Conservation (phyloP, 2,797 vertebrate species). For the Chiroxiphia lanceolata region DNA sequence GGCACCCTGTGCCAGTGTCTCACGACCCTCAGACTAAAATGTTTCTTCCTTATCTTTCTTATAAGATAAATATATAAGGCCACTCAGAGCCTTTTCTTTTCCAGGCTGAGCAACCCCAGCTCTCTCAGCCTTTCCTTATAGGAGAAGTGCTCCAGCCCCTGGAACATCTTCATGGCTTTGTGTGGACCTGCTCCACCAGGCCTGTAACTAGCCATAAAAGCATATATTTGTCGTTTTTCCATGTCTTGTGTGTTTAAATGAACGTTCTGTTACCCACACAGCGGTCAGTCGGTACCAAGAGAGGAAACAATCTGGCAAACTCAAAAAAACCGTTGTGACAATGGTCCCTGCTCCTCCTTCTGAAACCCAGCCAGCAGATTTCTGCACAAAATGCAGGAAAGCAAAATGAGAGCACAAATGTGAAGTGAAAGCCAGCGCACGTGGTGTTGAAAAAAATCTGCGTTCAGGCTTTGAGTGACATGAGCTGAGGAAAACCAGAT, state of each 20-base stretch:
- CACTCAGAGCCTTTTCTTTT: accelerated
- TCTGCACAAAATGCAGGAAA: not conserved
- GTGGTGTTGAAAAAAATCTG: accelerated
- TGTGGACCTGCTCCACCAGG: not conserved
- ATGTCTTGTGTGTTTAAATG: accelerated
- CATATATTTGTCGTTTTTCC: not conserved
- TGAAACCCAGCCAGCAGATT: too few species aligned
- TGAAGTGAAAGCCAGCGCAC: accelerated
- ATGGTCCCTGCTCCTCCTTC: not conserved
- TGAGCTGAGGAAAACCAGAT: not conserved
- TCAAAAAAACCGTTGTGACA: not conserved
- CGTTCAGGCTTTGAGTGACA: accelerated
- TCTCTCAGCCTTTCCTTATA: not conserved
- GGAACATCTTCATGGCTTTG: accelerated
- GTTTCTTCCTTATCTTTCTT: not conserved
- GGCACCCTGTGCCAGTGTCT: not conserved
- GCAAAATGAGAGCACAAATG: accelerated
- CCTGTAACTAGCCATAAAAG: not conserved
- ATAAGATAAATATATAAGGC: not conserved
- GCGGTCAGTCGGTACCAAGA: not conserved
- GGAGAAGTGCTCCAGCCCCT: not conserved
- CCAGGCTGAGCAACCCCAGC: not conserved
- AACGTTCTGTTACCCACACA: not conserved
- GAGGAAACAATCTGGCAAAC: not conserved
- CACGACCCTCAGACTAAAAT: not conserved